Conservation (phyloP, 2,113 vertebrate genomes). For the Lagopus muta region DNA sequence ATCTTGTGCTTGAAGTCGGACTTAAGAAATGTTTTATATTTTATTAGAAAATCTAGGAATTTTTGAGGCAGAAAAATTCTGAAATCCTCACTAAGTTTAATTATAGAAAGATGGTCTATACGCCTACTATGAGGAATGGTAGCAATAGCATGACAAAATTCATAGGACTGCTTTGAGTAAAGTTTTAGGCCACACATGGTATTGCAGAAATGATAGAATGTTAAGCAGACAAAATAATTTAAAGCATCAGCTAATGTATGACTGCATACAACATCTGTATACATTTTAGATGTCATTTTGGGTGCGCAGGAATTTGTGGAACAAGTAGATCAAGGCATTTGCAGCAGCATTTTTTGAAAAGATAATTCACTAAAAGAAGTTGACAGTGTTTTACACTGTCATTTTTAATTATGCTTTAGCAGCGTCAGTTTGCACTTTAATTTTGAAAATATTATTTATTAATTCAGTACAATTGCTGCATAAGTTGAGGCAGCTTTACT, state of each 20-base stretch:
- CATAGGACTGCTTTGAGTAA: not conserved
- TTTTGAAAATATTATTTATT: constrained; percentile 46
- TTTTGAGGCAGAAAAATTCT: not conserved
- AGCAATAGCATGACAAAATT: not conserved
- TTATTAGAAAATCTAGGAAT: not conserved
- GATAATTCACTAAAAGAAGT: not conserved
- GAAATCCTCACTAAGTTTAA: not conserved
- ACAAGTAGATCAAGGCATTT: constrained; percentile 37
- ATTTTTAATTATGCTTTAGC: constrained; percentile 37
- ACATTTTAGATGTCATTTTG: constrained; percentile 33
- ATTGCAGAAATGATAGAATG: not conserved
- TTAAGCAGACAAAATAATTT: constrained; percentile 16
- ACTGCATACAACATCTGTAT: constrained; percentile 12
- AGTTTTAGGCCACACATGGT: not conserved
- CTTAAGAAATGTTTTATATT: not conserved
- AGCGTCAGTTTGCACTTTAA: not conserved
- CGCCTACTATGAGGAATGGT: not conserved
- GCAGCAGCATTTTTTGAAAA: constrained; percentile 11
- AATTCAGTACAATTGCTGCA: constrained; percentile 20
- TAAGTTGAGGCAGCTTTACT: not conserved
- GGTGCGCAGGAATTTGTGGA: constrained; percentile 27
- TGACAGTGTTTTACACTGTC: not conserved
- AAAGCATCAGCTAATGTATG: not conserved
- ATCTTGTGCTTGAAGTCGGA: not conserved
- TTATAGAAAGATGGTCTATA: not conserved